Evolutionary conservation across 2,797 vertebrate genomes (phyloP), one percentile per base, ranked within the genome.

Genomic region (Siniperca scherzeri): DNA sequence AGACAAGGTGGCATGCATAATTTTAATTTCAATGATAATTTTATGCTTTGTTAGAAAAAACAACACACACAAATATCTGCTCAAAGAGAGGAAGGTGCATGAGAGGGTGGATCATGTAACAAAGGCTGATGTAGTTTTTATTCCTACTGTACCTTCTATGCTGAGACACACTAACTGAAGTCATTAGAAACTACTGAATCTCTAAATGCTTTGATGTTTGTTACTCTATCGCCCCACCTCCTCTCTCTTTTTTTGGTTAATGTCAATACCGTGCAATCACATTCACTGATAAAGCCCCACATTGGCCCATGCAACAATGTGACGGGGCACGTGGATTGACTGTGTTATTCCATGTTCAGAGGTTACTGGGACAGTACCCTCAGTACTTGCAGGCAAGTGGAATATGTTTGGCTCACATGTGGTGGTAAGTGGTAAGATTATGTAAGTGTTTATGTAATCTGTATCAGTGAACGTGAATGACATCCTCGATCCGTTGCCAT

Each of bases 391-490:
- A 87, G 74, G 84, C 84, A 74, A 88, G 84, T 89, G 91, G 91
- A 94, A 94, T 94, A 91, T 78, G 87, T 88, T 88, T 77, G 87
- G 80, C 92, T 95, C 95, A 94, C 95, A 95, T 95, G 95, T 95
- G 90, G 88, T 79, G 84, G 48, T 50, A 93, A 95, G 91, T 90
- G 91, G 87, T 94, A 93, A 94, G 91, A 95, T 96, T 96, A 96
- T 94, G 92, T 96, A 96, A 96, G 92, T 86, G 92, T 95, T 96
- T 96, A 96, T 94, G 90, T 95, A 96, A 96, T 94, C 92, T 88
- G 91, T 88, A 91, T 94, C 93, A 87, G 93, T 65, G 79, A 93
- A 93, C 83, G 91, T 94, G 92, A 95, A 93, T 92, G 93, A 94
- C 90, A 92, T 92, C 84, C 89, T 68, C 74, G 62, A 90, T 91